Conservation (phyloP, 2,888 invertebrate species). For the Lepidonotus clava region DNA sequence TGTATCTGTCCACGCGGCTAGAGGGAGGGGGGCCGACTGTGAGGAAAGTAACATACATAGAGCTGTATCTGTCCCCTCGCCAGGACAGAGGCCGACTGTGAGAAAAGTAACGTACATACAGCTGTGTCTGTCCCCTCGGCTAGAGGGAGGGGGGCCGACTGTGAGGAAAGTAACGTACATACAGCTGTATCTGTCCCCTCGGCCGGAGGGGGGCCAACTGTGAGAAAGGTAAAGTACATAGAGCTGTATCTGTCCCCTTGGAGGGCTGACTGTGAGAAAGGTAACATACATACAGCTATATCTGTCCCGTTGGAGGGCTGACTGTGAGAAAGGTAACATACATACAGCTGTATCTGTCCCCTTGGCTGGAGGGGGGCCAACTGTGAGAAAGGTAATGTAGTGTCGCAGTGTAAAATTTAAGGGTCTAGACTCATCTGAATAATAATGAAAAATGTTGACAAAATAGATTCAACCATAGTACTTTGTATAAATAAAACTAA, state of each 20-base stretch:
- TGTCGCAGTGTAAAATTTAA: too few species aligned
- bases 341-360: slow-evolving; percentile 47
- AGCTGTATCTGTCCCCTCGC: too few species aligned
- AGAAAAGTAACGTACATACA: too few species aligned
- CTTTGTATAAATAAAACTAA: too few species aligned
- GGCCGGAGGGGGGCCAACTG: slow-evolving; percentile 32
- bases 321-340: slow-evolving; percentile 53
- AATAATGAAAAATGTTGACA: too few species aligned
- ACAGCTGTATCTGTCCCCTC: slow-evolving; percentile 47
- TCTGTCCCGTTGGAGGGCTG: slow-evolving; percentile 39
- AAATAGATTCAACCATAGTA: too few species aligned
- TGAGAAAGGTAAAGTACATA: slow-evolving; percentile 52
- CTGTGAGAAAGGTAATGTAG: slow-evolving; percentile 53
- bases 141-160: neutral
- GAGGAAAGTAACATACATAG: slow-evolving; percentile 51
- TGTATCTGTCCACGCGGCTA: slow-evolving; percentile 52
- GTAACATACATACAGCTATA: slow-evolving; percentile 27
- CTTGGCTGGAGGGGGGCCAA: slow-evolving; percentile 19
- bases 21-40: slow-evolving; percentile 14
- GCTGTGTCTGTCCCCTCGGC: slow-evolving; percentile 53
- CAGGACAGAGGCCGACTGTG: too few species aligned
- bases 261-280: too few species aligned
- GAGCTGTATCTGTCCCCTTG: too few species aligned
- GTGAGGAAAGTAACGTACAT: slow-evolving; percentile 51
- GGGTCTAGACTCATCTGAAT: too few species aligned